Evolutionary conservation across 2,888 invertebrate genomes (phyloP).

Genomic region (Eilema griseolum): DNA sequence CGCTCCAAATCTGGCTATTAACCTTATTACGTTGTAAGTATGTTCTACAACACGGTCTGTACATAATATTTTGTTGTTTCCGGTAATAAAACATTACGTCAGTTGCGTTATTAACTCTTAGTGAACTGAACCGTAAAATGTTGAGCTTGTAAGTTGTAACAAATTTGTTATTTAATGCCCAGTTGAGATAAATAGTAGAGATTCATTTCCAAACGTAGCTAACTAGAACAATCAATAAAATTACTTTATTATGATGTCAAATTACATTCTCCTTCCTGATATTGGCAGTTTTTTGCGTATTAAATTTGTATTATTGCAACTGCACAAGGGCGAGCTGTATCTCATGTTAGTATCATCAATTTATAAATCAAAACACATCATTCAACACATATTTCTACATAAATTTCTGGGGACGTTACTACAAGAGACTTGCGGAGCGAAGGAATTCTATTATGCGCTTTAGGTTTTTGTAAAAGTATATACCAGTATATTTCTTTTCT

Average conservation of each 20-base stretch:
- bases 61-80: constrained; percentile 44
- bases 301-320: neutral
- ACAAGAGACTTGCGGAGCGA: neutral
- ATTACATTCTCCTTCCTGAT: neutral
- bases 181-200: neutral
- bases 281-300: too few relatives aligned
- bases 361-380: neutral
- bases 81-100: constrained; percentile 49
- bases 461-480: neutral
- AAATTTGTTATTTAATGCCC: constrained; percentile 24
- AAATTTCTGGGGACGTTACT: neutral
- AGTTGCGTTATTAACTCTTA: constrained; percentile 32
- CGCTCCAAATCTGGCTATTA: constrained; percentile 37
- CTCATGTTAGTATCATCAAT: neutral
- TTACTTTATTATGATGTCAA: neutral
- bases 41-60: constrained; percentile 14
- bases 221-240: neutral
- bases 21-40: constrained; percentile 38
- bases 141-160: constrained; percentile 25
- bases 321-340: neutral
- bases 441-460: neutral
- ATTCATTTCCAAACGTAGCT: neutral
- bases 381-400: neutral
- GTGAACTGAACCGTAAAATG: constrained; percentile 33
- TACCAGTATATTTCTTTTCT: neutral